These are phyloP conservation scores for Ellobius talpinus DNA, from an alignment of 2,113 vertebrate species.

Conservation along the genomic window DNA sequence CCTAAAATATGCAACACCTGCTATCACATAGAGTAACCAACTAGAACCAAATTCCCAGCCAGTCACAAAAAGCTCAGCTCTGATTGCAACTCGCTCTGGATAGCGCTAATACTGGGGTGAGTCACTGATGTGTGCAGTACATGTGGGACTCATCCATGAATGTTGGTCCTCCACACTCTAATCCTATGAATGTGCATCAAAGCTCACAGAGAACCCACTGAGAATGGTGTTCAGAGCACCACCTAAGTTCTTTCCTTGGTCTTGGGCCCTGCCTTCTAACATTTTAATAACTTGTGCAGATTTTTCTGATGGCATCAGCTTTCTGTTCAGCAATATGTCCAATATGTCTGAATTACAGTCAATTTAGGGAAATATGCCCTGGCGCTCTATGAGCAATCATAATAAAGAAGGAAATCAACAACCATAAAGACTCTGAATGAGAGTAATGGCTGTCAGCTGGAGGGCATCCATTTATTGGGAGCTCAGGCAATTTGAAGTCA, in stretches of 20 bases:
- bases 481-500: slow-evolving; percentile 31
- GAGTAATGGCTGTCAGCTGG: background rate
- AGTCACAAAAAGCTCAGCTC: background rate
- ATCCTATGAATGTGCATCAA: background rate
- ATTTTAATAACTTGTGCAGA: background rate
- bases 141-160: background rate
- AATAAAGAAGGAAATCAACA: slow-evolving; percentile 72
- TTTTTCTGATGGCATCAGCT: background rate
- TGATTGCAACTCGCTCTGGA: background rate
- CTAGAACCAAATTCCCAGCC: background rate
- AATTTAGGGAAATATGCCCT: slow-evolving; percentile 18
- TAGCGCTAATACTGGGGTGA: background rate
- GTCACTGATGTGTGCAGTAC: background rate
- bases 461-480: slow-evolving; percentile 34
- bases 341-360: slow-evolving; percentile 26
- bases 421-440: slow-evolving; percentile 32
- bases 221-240: background rate
- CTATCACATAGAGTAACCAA: background rate
- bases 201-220: background rate
- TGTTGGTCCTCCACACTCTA: background rate
- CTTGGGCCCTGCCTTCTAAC: background rate
- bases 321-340: background rate
- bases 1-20: background rate
- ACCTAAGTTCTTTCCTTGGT: background rate
- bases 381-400: slow-evolving; percentile 5